phyloP scores from a whole-genome alignment of 2,113 vertebrate species.

The Psilopsiagon aymara region DNA sequence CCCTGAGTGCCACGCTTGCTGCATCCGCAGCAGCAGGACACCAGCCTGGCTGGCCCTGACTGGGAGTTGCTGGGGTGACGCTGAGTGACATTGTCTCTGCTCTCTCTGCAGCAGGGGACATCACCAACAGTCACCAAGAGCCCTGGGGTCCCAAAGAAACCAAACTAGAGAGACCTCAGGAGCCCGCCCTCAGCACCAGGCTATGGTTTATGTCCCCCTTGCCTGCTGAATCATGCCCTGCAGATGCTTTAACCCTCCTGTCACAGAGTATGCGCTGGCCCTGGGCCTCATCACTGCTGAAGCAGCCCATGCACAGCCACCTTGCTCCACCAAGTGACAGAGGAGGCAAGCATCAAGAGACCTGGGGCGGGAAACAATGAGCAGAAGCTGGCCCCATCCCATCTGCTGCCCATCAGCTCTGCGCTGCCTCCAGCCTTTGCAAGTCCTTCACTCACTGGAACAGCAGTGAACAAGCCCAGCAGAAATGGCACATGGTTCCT shows the following conservation, averaged over 20 bases:
- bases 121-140: neutral
- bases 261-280: neutral
- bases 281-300: neutral
- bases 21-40: too few relatives aligned
- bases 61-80: neutral
- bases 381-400: neutral
- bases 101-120: constrained; percentile 12
- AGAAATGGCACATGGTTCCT: neutral
- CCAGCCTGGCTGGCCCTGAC: neutral
- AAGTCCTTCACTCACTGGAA: neutral
- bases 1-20: neutral
- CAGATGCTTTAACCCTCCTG: neutral
- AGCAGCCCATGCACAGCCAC: accelerated
- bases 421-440: accelerated
- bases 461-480: neutral
- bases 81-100: neutral
- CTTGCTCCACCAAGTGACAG: neutral
- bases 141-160: constrained; percentile 12
- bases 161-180: neutral
- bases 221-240: accelerated
- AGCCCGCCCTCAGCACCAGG: neutral
- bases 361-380: accelerated
- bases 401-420: neutral
- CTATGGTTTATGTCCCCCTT: neutral
- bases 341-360: neutral